Base-by-base conservation (phyloP, 2,888 invertebrate species). In the Frankliniella fusca region DNA sequence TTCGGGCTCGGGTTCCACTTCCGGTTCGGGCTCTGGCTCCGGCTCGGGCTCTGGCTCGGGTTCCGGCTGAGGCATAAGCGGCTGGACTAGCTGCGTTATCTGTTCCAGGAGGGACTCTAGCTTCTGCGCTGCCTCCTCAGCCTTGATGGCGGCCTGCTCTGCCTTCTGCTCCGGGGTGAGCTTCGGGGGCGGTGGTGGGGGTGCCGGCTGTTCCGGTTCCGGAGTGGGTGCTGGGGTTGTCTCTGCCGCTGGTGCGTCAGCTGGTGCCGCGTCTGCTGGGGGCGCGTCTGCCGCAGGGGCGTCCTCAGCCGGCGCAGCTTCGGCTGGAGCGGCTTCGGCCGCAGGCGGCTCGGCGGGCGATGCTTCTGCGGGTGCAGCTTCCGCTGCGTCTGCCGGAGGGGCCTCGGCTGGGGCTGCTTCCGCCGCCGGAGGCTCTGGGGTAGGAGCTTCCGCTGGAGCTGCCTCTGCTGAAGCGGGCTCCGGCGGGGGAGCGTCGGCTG, bases 101-200 rank as follows among this genome's bases (percentile, higher is more conserved):
- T 76, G 70, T 23, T 76, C 70, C 70, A 76, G 70, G 23, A 76
- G 70, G 9, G 70, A 9, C 27, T 76, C 70, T 0, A 76, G 70
- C 70, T 76, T 76, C 23, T 27, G 70, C 65, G 81, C 81, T 18
- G 80, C 50, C 70, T 70, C 80, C 81, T 82, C 82, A 23, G 80
- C 82, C 80, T 82, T 82, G 54, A 28, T 81, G 80, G 65, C 82
- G 80, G 80, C 83, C 81, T 82, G 82, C 79, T 80, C 82, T 65
- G 82, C 82, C 82, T 65, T 76, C 27, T 79, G 76, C 54, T 80
- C 54, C 76, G 80, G 70, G 79, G 70, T 81, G 5, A 54, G 70
- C 27, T 76, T 76, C 5, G 38, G 38, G 70, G 70, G 70, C 10
- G 23, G 23, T 11, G 70, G 70, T 27, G 70, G 70, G 23, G 70